phyloP scores from a whole-genome alignment of 2,888 invertebrate genomes.

The Oxycera nigricornis region DNA sequence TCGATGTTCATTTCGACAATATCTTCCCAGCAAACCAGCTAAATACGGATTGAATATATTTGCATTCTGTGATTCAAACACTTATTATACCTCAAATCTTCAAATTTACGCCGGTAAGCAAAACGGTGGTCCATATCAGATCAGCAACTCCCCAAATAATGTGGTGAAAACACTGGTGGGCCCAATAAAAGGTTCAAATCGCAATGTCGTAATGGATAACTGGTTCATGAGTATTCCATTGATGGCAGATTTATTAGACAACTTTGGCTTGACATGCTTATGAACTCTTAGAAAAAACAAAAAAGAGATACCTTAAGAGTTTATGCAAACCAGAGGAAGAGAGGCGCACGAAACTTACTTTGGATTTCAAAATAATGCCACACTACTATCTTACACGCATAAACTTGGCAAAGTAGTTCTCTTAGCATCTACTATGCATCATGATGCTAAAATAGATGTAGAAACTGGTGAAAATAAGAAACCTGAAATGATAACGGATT shows the following conservation, averaged over 20 bases:
- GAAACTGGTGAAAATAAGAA: neutral
- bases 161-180: conserved; percentile 26
- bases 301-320: conserved; percentile 9
- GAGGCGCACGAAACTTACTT: neutral
- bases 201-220: conserved; percentile 38
- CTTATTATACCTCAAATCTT: conserved; percentile 23
- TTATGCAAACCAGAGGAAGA: neutral
- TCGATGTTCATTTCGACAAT: conserved; percentile 20
- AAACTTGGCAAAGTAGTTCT: neutral
- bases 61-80: conserved; percentile 8
- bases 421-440: neutral
- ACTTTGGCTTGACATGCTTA: conserved; percentile 37
- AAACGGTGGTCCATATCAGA: conserved; percentile 14
- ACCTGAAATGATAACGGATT: neutral
- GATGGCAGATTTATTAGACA: conserved; percentile 36
- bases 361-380: neutral
- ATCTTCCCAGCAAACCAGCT: conserved; percentile 37
- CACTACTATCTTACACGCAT: neutral
- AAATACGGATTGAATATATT: conserved; percentile 39
- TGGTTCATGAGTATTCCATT: conserved; percentile 45
- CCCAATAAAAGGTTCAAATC: conserved; percentile 11
- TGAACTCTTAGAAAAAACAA: conserved; percentile 43
- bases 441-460: neutral
- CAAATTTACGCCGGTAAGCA: conserved; percentile 36
- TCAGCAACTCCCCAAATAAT: conserved; percentile 17